These are phyloP conservation scores for Silurus asotus DNA, from an alignment of 2,113 vertebrate genomes.

Conservation along the genomic window DNA sequence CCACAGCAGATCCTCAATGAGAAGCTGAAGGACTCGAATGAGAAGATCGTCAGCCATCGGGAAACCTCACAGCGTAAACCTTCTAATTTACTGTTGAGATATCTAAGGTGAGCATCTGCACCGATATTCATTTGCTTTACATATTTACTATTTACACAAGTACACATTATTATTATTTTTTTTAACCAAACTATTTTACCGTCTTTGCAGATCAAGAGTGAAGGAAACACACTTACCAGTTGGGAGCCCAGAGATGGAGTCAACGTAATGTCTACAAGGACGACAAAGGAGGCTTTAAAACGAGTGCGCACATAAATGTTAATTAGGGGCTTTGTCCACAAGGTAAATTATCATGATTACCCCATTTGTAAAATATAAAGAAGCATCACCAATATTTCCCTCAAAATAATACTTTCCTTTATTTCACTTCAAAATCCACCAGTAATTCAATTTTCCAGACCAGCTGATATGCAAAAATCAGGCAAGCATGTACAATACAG, in stretches of 20 bases:
- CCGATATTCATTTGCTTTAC: slow-evolving; percentile 11
- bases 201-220: slow-evolving; percentile 71
- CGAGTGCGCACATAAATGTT: not conserved
- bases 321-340: slow-evolving; percentile 3
- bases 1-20: slow-evolving; percentile 80
- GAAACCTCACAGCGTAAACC: slow-evolving; percentile 76
- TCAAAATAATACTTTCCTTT: slow-evolving; percentile 58
- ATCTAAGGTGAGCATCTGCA: slow-evolving; percentile 60
- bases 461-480: slow-evolving; percentile 58
- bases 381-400: slow-evolving; percentile 42
- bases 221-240: slow-evolving; percentile 80
- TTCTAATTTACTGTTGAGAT: slow-evolving; percentile 73
- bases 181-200: slow-evolving; percentile 10
- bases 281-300: not conserved
- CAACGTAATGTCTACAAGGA: slow-evolving; percentile 7
- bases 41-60: slow-evolving; percentile 76
- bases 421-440: slow-evolving; percentile 56
- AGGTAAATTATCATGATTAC: not conserved
- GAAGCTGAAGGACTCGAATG: slow-evolving; percentile 83
- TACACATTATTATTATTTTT: not conserved
- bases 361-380: slow-evolving; percentile 15
- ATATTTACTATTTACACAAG: not conserved
- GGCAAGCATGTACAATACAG: slow-evolving; percentile 55
- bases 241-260: slow-evolving; percentile 79
- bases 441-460: slow-evolving; percentile 54